Evolutionary conservation across 2,888 invertebrate species (phyloP).

Genomic region (Steinernema hermaphroditum): DNA sequence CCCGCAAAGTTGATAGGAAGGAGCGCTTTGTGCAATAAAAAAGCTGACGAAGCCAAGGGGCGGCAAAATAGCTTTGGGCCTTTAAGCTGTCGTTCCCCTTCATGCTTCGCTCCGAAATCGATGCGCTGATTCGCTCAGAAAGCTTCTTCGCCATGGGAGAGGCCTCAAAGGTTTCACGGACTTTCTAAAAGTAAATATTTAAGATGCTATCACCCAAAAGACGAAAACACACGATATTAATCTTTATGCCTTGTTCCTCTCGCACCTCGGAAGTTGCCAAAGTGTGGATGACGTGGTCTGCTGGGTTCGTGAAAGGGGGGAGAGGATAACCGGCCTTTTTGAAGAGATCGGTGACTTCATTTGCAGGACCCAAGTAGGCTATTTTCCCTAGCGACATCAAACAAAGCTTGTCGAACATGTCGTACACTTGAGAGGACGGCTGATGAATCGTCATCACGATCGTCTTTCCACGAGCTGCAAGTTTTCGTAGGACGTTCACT

Average conservation of each 20-base stretch:
- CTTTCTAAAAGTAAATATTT: not conserved
- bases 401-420: conserved; percentile 77
- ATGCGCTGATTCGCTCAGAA: not conserved
- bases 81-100: not conserved
- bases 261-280: conserved; percentile 37
- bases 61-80: conserved; percentile 74
- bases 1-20: conserved; percentile 84
- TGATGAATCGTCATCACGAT: conserved; percentile 91
- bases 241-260: not conserved
- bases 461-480: conserved; percentile 77
- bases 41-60: conserved; percentile 84
- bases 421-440: conserved; percentile 84
- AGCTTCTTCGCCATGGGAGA: not conserved
- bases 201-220: too few species aligned
- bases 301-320: conserved; percentile 52
- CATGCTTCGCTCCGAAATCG: not conserved
- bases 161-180: conserved; percentile 15
- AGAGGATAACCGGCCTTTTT: conserved; percentile 44
- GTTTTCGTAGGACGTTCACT: conserved; percentile 45
- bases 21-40: conserved; percentile 86
- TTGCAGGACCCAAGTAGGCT: conserved; percentile 32
- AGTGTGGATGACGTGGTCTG: conserved; percentile 66
- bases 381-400: conserved; percentile 31
- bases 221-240: conserved; percentile 8
- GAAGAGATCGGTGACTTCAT: conserved; percentile 32